Conservation (phyloP, 2,888 invertebrate species). For the Microchrysa polita region DNA sequence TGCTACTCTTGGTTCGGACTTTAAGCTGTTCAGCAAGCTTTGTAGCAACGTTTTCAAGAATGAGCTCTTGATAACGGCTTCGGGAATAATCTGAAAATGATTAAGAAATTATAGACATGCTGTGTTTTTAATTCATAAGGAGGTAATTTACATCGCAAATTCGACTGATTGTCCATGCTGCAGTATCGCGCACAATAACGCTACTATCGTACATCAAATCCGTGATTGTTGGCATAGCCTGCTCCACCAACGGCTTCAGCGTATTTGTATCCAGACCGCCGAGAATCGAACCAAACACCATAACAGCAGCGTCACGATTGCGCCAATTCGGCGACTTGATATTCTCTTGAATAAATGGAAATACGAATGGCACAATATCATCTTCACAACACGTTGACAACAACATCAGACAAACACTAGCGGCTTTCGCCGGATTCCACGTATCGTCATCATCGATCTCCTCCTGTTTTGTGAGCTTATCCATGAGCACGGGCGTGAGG, state of each 20-base stretch:
- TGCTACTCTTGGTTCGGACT: slow-evolving; percentile 95
- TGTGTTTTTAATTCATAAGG: not conserved
- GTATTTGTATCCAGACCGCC: slow-evolving; percentile 90
- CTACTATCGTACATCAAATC: slow-evolving; percentile 93
- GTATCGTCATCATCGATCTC: slow-evolving; percentile 98
- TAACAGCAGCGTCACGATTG: slow-evolving; percentile 93
- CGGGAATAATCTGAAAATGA: slow-evolving; percentile 76
- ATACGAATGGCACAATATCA: slow-evolving; percentile 92
- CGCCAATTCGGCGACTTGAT: slow-evolving; percentile 95
- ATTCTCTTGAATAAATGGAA: slow-evolving; percentile 96
- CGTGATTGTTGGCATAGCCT: slow-evolving; percentile 96
- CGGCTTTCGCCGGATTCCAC: slow-evolving; percentile 99
- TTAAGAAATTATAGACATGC: slow-evolving; percentile 11
- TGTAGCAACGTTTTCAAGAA: slow-evolving; percentile 84
- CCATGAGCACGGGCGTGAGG: slow-evolving; percentile 92
- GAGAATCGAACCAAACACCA: slow-evolving; percentile 96
- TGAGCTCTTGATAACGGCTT: slow-evolving; percentile 88
- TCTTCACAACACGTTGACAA: slow-evolving; percentile 97
- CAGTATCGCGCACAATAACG: slow-evolving; percentile 95
- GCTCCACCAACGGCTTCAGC: slow-evolving; percentile 92
- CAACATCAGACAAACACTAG: slow-evolving; percentile 98
- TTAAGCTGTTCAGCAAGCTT: slow-evolving; percentile 84
- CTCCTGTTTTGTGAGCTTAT: slow-evolving; percentile 94
- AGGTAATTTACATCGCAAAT: slow-evolving; percentile 82
- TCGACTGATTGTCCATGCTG: slow-evolving; percentile 98